Conservation (phyloP, 92 coral and sea anemone species). For the Plumapathes pennacea region DNA sequence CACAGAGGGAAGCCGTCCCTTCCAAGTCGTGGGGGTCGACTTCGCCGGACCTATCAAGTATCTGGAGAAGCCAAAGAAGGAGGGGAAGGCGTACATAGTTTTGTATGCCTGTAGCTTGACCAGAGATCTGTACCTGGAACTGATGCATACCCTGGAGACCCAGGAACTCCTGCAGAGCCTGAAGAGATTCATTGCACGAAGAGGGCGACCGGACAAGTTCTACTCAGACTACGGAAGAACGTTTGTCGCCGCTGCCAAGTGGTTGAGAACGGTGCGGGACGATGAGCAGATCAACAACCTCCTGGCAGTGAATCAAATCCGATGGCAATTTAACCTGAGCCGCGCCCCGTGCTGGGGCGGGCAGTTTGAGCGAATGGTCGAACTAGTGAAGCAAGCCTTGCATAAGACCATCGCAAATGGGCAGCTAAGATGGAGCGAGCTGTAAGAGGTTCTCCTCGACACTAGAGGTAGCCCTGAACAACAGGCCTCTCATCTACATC, state of each 20-base stretch:
- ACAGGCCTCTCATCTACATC: background rate
- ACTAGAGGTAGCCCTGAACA: slow-evolving; percentile 3
- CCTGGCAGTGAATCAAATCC: background rate
- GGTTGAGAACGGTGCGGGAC: background rate
- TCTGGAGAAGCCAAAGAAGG: background rate
- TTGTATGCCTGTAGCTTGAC: slow-evolving; percentile 9
- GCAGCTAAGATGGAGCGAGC: background rate
- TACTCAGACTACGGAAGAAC: slow-evolving; percentile 6
- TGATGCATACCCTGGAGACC: background rate
- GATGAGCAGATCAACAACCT: background rate
- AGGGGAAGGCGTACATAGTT: slow-evolving; percentile 5
- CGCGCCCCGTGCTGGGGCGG: slow-evolving; percentile 14
- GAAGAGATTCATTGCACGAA: background rate
- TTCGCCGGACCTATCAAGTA: slow-evolving; percentile 10
- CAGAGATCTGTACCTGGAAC: background rate
- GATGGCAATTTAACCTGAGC: slow-evolving; percentile 3
- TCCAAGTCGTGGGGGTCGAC: slow-evolving; percentile 11
- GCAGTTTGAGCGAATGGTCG: slow-evolving; percentile 3
- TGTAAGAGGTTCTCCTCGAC: slow-evolving; percentile 1
- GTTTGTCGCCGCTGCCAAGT: background rate
- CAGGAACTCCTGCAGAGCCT: background rate
- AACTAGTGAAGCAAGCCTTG: background rate
- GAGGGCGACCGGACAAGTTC: slow-evolving; percentile 2
- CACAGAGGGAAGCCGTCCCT: background rate
- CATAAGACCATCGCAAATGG: background rate